A percentile compares a stretch with the other conserved stretches of the same genome.
These are phyloP conservation scores for Thaumatotibia leucotreta DNA, from an alignment of 1,140 invertebrate species.

Conservation along the genomic window DNA sequence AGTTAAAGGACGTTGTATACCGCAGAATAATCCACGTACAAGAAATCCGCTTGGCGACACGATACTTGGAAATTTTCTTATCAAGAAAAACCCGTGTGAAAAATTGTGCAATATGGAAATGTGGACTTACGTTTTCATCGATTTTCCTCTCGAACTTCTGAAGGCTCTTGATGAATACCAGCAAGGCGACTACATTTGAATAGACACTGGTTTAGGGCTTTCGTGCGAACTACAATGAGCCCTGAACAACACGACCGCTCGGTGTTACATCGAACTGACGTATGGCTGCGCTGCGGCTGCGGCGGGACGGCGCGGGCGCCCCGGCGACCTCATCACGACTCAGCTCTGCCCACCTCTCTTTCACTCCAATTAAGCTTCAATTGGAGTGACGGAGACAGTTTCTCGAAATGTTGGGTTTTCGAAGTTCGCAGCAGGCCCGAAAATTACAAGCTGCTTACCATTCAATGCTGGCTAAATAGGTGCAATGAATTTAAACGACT, in stretches of 20 bases:
- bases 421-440: too few species aligned
- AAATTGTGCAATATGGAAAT: conserved; percentile 26
- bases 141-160: conserved; percentile 65
- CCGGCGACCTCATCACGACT: not conserved
- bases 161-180: conserved; percentile 48
- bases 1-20: conserved; percentile 1
- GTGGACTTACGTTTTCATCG: conserved; percentile 64
- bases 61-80: conserved; percentile 16
- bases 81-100: conserved; percentile 16
- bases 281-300: conserved; percentile 27
- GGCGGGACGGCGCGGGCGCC: conserved; percentile 17
- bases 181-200: conserved; percentile 73
- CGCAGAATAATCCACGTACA: not conserved
- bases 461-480: too few species aligned
- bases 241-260: conserved; percentile 64
- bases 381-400: not conserved
- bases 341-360: not conserved
- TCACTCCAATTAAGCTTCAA: not conserved
- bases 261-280: conserved; percentile 62
- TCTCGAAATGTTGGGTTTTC: too few species aligned
- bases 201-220: conserved; percentile 66
- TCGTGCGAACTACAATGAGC: conserved; percentile 72
- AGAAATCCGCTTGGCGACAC: conserved; percentile 39
- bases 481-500: too few species aligned
- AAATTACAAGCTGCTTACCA: too few species aligned